Evolutionary conservation across 2,888 invertebrate species (phyloP).

Genomic region (Ephialtes manifestator): DNA sequence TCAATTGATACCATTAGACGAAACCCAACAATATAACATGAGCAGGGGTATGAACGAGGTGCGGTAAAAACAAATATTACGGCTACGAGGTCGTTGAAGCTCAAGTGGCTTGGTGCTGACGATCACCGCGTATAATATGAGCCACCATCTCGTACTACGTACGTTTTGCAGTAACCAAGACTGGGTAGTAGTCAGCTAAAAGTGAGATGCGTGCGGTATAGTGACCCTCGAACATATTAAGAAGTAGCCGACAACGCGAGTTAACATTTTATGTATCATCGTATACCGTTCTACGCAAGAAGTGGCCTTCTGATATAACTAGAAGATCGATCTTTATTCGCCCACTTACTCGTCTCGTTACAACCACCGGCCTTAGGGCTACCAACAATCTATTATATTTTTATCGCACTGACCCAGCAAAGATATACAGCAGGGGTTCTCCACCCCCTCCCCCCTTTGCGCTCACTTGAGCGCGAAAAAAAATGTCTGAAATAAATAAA

Average conservation of each 20-base stretch:
- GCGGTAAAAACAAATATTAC: slow-evolving; percentile 16
- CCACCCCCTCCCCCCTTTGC: neutral
- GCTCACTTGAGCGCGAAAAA: neutral
- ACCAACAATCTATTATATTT: slow-evolving; percentile 43
- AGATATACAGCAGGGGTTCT: neutral
- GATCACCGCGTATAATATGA: slow-evolving; percentile 32
- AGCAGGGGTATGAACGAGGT: neutral
- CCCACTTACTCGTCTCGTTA: slow-evolving; percentile 34
- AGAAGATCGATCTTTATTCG: slow-evolving; percentile 47
- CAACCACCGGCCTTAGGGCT: slow-evolving; percentile 10
- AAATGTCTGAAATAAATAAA: slow-evolving; percentile 10
- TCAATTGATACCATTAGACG: neutral
- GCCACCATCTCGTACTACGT: neutral
- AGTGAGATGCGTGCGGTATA: neutral
- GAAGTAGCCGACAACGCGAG: slow-evolving; percentile 17
- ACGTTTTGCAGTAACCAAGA: neutral
- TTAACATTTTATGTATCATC: slow-evolving; percentile 36
- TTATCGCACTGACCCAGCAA: slow-evolving; percentile 34
- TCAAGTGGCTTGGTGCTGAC: slow-evolving; percentile 14
- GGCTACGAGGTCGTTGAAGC: slow-evolving; percentile 1
- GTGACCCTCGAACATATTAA: slow-evolving; percentile 21
- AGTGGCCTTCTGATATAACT: neutral
- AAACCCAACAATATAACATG: neutral
- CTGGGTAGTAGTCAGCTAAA: neutral
- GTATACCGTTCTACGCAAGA: neutral